Base-by-base conservation (phyloP, 2,113 vertebrate species). In the Sander lucioperca region DNA sequence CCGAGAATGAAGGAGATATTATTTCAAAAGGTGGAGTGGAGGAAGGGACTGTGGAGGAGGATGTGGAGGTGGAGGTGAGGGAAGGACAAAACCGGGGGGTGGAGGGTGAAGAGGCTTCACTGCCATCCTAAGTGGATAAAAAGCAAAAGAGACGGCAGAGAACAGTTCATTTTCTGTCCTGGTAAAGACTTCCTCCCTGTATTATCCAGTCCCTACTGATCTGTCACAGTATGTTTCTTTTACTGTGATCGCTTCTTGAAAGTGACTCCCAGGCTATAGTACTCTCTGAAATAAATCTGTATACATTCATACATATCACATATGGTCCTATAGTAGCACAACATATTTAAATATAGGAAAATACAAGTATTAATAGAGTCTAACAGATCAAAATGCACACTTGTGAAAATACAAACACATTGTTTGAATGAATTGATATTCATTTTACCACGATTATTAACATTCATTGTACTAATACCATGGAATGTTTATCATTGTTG, bases 71-170 rank as follows among this genome's bases (percentile, higher is more conserved):
- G 81, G 82, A 85, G 88, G 86, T 82, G 90, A 84, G 64, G 54
- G 84, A 88, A 82, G 87, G 91, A 92, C 79, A 72, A 51, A 83
- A 56, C 25, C 48, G 23, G 76, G 30, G 30, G 30, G 72, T 8
- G 85, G 75, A 80, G 77, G 68, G 62, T 57, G 67, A 69, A 47
- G 78, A 74, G 61, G 82, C 69, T 61, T 86, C 79, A 39, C 69
- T 10, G 80, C 23, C 25, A 30, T 84, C 80, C 79, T 92, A 90
- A 91, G 91, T 89, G 87, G 90, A 91, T 89, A 86, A 89, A 86
- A 92, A 93, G 82, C 21, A 68, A 77, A 88, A 80, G 85, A 84
- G 91, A 90, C 64, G 62, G 69, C 74, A 77, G 85, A 84, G 79
- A 88, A 83, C 83, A 78, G 81, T 89, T 92, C 73, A 83, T 91